Conservation (phyloP, 2,888 invertebrate genomes). For the Dione juno region DNA sequence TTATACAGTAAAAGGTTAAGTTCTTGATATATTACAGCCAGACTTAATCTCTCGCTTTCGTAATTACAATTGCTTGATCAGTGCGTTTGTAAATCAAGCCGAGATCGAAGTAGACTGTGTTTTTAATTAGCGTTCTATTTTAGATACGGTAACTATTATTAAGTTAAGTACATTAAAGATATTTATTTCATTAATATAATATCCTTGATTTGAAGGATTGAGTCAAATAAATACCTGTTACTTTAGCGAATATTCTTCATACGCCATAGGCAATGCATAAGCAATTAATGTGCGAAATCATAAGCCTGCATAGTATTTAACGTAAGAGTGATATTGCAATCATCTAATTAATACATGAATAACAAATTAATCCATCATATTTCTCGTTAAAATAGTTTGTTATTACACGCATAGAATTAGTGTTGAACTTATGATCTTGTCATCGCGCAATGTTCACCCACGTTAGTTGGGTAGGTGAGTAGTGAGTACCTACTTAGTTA, state of each 20-base stretch:
- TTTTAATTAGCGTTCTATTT: slow-evolving; percentile 31
- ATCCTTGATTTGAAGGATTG: background rate
- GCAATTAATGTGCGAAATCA: background rate
- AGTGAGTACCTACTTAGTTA: background rate
- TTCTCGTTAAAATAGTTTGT: slow-evolving; percentile 24
- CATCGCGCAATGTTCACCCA: background rate
- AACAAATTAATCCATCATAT: slow-evolving; percentile 2
- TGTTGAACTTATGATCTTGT: slow-evolving; percentile 24
- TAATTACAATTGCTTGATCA: slow-evolving; percentile 39
- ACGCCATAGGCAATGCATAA: background rate
- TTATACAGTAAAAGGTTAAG: slow-evolving; percentile 36
- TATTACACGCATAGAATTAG: slow-evolving; percentile 9
- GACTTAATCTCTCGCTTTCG: slow-evolving; percentile 33
- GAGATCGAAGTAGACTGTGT: slow-evolving; percentile 27
- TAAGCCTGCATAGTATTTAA: background rate
- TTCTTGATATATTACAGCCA: slow-evolving; percentile 45
- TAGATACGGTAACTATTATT: slow-evolving; percentile 5
- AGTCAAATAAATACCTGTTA: background rate
- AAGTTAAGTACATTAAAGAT: background rate
- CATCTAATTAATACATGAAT: slow-evolving; percentile 9
- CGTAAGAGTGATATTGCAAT: background rate
- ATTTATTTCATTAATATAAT: background rate
- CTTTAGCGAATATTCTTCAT: background rate
- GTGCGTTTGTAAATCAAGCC: slow-evolving; percentile 33
- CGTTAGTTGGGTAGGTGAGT: background rate